A percentile compares a stretch with the other conserved stretches of the same genome.
These are phyloP conservation scores for Agapetus fuscipes DNA, from an alignment of 2,888 invertebrate genomes.

Conservation along the genomic window DNA sequence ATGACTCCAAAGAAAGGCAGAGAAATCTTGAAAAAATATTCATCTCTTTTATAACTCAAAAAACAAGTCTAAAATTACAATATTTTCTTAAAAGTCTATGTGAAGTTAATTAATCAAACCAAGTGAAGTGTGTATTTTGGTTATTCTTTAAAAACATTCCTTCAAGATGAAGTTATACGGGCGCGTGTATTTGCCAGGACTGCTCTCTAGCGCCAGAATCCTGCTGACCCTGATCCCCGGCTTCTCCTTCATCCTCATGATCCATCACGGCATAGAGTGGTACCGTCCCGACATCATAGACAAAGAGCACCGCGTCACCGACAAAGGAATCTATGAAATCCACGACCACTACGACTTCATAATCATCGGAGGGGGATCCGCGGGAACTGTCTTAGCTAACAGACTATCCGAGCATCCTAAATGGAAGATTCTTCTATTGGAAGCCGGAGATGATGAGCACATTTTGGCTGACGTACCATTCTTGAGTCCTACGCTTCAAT, in stretches of 20 bases:
- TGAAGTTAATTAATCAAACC: no score
- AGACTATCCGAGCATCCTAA: conserved; percentile 63
- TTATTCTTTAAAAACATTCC: neutral
- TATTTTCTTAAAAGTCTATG: no score
- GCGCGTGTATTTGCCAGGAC: conserved; percentile 21
- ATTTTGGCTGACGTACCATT: conserved; percentile 62
- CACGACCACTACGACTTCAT: conserved; percentile 65
- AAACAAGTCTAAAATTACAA: no score
- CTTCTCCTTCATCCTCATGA: conserved; percentile 50
- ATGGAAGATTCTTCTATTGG: conserved; percentile 66
- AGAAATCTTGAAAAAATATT: no score
- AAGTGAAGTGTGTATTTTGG: no score
- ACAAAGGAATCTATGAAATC: conserved; percentile 44
- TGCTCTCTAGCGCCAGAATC: conserved; percentile 54
- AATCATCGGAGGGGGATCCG: conserved; percentile 73
- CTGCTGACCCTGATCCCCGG: conserved; percentile 56
- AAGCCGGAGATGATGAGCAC: conserved; percentile 71
- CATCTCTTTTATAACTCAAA: no score
- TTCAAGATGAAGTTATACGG: neutral
- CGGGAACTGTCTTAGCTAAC: conserved; percentile 70
- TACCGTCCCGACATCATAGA: conserved; percentile 67
- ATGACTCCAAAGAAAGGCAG: no score
- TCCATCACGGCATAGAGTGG: conserved; percentile 53
- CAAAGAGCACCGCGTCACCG: conserved; percentile 48
- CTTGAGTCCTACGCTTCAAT: conserved; percentile 60